phyloP scores from a whole-genome alignment of 2,888 invertebrate genomes.

The Antitype chi region DNA sequence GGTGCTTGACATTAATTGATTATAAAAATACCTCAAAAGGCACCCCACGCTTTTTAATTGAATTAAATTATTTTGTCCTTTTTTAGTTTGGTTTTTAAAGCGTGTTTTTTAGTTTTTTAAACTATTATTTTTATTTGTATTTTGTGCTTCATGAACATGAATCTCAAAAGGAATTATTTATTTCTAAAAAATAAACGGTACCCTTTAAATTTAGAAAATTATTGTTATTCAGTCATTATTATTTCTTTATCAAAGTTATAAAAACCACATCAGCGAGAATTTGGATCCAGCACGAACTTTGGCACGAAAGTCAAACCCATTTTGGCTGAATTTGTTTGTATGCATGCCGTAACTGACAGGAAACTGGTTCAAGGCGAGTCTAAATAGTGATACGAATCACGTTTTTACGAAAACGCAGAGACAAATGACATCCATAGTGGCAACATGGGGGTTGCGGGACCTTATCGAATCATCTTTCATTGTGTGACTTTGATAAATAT shows the following conservation, averaged over 20 bases:
- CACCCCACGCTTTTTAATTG: too few relatives aligned
- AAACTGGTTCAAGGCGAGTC: constrained; percentile 62
- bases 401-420: constrained; percentile 48
- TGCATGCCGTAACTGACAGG: constrained; percentile 48
- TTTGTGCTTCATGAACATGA: too few relatives aligned
- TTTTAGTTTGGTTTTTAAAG: too few relatives aligned
- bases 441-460: constrained; percentile 26
- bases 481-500: constrained; percentile 44
- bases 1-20: too few relatives aligned
- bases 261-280: not conserved
- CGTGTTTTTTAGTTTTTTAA: too few relatives aligned
- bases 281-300: constrained; percentile 16
- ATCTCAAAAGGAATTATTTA: too few relatives aligned
- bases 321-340: constrained; percentile 36
- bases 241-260: not conserved
- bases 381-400: constrained; percentile 55
- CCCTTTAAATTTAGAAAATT: not conserved
- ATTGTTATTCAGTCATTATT: not conserved
- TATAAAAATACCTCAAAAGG: too few relatives aligned
- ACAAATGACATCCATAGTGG: constrained; percentile 48
- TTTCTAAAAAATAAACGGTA: too few relatives aligned
- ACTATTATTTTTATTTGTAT: too few relatives aligned
- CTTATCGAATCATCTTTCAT: constrained; percentile 55
- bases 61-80: too few relatives aligned
- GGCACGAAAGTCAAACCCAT: constrained; percentile 27